These are phyloP conservation scores for Kuschelorhynchus macadamiae DNA, from an alignment of 2,888 invertebrate species.

Conservation along the genomic window DNA sequence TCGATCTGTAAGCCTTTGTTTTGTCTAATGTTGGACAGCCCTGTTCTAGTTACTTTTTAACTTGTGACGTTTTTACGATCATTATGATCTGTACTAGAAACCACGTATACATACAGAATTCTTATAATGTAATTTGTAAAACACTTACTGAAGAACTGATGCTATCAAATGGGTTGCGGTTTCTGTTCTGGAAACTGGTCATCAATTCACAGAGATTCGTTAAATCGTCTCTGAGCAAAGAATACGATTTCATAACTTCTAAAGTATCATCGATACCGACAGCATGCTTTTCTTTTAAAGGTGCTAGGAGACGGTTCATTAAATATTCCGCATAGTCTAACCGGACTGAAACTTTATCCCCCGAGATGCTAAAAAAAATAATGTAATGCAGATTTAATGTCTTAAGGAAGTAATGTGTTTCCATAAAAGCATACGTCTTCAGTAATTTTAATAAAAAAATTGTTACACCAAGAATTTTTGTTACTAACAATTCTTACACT, in stretches of 20 bases:
- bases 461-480: too few relatives aligned
- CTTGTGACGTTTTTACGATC: too few relatives aligned
- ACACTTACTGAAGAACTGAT: conserved; percentile 77
- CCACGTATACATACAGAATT: too few relatives aligned
- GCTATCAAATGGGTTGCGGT: conserved; percentile 79
- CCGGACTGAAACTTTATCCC: conserved; percentile 85
- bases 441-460: too few relatives aligned
- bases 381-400: background rate
- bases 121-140: too few relatives aligned
- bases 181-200: conserved; percentile 83
- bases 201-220: conserved; percentile 90
- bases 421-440: too few relatives aligned
- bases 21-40: too few relatives aligned
- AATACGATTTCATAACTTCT: conserved; percentile 85
- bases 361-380: conserved; percentile 76
- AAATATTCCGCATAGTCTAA: conserved; percentile 90
- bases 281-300: conserved; percentile 78
- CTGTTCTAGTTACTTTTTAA: too few relatives aligned
- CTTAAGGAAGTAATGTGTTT: too few relatives aligned
- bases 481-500: too few relatives aligned
- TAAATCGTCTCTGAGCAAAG: conserved; percentile 90
- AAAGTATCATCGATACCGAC: conserved; percentile 83
- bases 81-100: too few relatives aligned
- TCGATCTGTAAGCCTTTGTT: too few relatives aligned
- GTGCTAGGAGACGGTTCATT: conserved; percentile 81